Evolutionary conservation across 2,888 invertebrate species (phyloP).

Genomic region (Choreutis nemorana): DNA sequence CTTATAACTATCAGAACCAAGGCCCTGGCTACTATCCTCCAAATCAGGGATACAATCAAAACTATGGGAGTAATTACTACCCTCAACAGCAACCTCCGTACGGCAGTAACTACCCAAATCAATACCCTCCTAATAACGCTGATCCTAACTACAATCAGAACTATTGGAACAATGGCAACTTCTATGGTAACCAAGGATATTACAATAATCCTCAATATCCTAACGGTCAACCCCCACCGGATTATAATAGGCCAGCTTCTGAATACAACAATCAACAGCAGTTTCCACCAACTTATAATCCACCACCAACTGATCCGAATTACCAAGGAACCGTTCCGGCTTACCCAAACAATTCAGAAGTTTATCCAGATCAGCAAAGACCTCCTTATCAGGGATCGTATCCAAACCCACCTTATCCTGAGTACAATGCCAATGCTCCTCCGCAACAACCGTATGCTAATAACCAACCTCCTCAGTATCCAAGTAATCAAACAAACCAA

Average conservation of each 20-base stretch:
- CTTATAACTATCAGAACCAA: slow-evolving; percentile 46
- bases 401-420: slow-evolving; percentile 33
- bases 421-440: slow-evolving; percentile 31
- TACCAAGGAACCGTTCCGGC: slow-evolving; percentile 33
- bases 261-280: slow-evolving; percentile 35
- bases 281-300: slow-evolving; percentile 38
- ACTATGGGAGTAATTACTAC: slow-evolving; percentile 48
- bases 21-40: slow-evolving; percentile 52
- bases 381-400: slow-evolving; percentile 30
- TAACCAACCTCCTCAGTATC: slow-evolving; percentile 9
- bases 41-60: slow-evolving; percentile 51
- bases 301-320: slow-evolving; percentile 21
- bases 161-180: slow-evolving; percentile 49
- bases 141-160: slow-evolving; percentile 51
- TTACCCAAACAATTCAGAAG: slow-evolving; percentile 11
- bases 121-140: slow-evolving; percentile 43
- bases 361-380: slow-evolving; percentile 32
- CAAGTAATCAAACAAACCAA: slow-evolving; percentile 1
- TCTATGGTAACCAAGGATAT: slow-evolving; percentile 44
- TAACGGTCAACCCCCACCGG: slow-evolving; percentile 36
- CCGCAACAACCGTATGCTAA: slow-evolving; percentile 13
- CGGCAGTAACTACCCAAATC: slow-evolving; percentile 47
- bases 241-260: slow-evolving; percentile 30
- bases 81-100: slow-evolving; percentile 37
- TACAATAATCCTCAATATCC: slow-evolving; percentile 51